phyloP scores from a whole-genome alignment of 2,113 vertebrate genomes.

The Spea multiplicata region DNA sequence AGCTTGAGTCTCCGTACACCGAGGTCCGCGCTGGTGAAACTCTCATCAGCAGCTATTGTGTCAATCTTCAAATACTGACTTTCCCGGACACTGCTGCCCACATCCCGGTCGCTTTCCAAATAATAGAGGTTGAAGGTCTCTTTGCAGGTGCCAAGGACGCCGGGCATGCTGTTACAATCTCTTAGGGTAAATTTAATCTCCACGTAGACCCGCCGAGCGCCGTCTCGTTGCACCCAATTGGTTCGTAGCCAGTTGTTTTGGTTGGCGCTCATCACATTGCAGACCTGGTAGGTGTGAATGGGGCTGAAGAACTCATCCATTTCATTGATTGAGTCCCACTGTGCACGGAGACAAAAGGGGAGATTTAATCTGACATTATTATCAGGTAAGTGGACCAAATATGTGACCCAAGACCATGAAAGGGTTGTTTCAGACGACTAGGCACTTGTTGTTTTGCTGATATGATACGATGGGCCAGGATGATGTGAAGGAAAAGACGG shows the following conservation, averaged over 20 bases:
- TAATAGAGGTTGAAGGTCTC: slow-evolving; percentile 98
- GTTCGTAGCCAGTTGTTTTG: slow-evolving; percentile 98
- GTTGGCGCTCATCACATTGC: slow-evolving; percentile 94
- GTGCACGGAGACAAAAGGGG: slow-evolving; percentile 37
- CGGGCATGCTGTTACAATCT: slow-evolving; percentile 97
- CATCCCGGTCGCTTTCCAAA: slow-evolving; percentile 85
- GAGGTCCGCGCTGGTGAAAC: slow-evolving; percentile 91
- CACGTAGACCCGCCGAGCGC: slow-evolving; percentile 84
- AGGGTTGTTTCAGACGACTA: no score
- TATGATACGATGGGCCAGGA: no score
- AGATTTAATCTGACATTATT: no score
- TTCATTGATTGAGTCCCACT: slow-evolving; percentile 98
- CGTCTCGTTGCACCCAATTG: slow-evolving; percentile 84
- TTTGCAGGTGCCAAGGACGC: slow-evolving; percentile 93
- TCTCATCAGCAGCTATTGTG: slow-evolving; percentile 94
- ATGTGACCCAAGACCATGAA: no score
- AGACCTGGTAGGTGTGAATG: slow-evolving; percentile 97
- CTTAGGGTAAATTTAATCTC: slow-evolving; percentile 94
- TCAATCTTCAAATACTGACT: slow-evolving; percentile 94
- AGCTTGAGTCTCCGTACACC: slow-evolving; percentile 88
- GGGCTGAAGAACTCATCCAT: slow-evolving; percentile 95
- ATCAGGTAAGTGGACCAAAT: no score
- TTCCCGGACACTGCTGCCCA: slow-evolving; percentile 79
- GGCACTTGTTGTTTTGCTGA: no score
- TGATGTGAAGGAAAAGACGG: no score